Evolutionary conservation across 2,888 invertebrate species (phyloP).

Genomic region (Epinotia bilunana): DNA sequence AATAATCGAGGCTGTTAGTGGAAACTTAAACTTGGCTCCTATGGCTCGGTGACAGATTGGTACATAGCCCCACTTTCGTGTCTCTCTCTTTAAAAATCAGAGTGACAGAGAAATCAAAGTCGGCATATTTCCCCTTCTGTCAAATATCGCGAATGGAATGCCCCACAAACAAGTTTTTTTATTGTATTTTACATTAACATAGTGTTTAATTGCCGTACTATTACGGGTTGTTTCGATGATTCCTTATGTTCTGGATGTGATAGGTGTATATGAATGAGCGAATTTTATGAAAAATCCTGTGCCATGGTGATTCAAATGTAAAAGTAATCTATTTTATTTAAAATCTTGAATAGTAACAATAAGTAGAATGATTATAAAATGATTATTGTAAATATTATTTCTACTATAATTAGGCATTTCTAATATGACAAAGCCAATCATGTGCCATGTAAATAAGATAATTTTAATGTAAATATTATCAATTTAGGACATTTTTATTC

Average conservation of each 20-base stretch:
- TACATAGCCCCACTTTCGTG: too few relatives aligned
- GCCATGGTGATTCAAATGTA: constrained; percentile 64
- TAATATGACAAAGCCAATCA: constrained; percentile 65
- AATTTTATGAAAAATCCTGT: constrained; percentile 58
- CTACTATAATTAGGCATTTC: constrained; percentile 42
- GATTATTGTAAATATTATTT: constrained; percentile 39
- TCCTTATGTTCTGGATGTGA: constrained; percentile 29
- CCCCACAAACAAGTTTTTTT: too few relatives aligned
- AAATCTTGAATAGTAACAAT: constrained; percentile 21
- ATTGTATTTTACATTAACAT: background rate
- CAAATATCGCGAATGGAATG: too few relatives aligned
- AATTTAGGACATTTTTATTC: constrained; percentile 50
- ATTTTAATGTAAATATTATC: constrained; percentile 53
- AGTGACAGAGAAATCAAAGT: too few relatives aligned
- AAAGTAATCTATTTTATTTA: constrained; percentile 47
- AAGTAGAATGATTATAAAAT: constrained; percentile 2
- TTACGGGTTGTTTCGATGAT: constrained; percentile 27
- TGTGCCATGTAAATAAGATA: constrained; percentile 79
- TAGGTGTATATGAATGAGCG: constrained; percentile 25
- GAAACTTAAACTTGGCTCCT: background rate
- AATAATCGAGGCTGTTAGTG: background rate
- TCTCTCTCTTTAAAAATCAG: too few relatives aligned
- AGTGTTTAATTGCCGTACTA: constrained; percentile 11
- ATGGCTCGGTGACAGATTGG: too few relatives aligned
- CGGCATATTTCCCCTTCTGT: too few relatives aligned